A percentile compares a stretch with the other conserved stretches of the same genome.
phyloP scores from a whole-genome alignment of 2,888 invertebrate species.

The Polyommatus iphigenia region DNA sequence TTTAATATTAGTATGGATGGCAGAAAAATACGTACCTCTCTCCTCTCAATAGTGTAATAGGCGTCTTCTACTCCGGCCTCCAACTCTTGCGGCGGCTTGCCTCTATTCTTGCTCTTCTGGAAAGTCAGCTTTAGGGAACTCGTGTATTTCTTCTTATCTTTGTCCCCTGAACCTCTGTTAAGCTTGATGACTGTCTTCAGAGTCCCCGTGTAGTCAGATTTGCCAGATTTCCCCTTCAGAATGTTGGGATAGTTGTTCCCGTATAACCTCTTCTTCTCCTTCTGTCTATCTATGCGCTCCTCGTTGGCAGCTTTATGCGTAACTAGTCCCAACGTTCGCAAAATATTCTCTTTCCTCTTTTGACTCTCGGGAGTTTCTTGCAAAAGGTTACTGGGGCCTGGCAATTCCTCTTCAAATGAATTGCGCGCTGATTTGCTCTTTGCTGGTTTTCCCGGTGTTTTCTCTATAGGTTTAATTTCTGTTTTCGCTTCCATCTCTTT shows the following conservation, averaged over 20 bases:
- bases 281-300: slow-evolving; percentile 80
- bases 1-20: no score
- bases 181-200: slow-evolving; percentile 91
- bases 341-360: slow-evolving; percentile 85
- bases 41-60: slow-evolving; percentile 85
- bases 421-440: slow-evolving; percentile 58
- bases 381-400: slow-evolving; percentile 65
- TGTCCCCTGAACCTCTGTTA: slow-evolving; percentile 75
- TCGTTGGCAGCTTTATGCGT: slow-evolving; percentile 88
- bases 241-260: slow-evolving; percentile 51
- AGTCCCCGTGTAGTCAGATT: slow-evolving; percentile 86
- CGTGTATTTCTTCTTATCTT: slow-evolving; percentile 82
- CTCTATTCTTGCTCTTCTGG: slow-evolving; percentile 84
- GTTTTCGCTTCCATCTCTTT: slow-evolving; percentile 19
- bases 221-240: slow-evolving; percentile 56
- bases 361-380: slow-evolving; percentile 82
- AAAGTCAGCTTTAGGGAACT: slow-evolving; percentile 89
- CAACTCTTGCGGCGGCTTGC: slow-evolving; percentile 73
- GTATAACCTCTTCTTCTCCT: slow-evolving; percentile 70
- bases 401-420: slow-evolving; percentile 53
- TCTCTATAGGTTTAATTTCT: slow-evolving; percentile 7
- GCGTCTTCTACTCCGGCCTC: slow-evolving; percentile 63
- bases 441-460: slow-evolving; percentile 34
- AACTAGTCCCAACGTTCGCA: slow-evolving; percentile 86
- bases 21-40: slow-evolving; percentile 73